Evolutionary conservation across 1,140 invertebrate genomes (phyloP).

Genomic region (Drosophila rhopaloa): DNA sequence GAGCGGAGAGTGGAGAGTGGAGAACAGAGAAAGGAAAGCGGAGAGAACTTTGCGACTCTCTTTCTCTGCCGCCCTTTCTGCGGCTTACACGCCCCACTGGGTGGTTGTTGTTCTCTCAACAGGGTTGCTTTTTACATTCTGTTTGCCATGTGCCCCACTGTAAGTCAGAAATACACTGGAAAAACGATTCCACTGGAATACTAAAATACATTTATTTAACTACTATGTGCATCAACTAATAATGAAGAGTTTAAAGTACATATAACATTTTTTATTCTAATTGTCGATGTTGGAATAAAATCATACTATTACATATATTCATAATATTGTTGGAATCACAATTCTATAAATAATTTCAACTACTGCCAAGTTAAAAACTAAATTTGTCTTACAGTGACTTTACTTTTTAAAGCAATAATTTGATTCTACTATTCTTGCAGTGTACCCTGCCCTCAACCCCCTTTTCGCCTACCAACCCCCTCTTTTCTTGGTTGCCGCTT

Average conservation of each 20-base stretch:
- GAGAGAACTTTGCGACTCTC: constrained; percentile 11
- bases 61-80: constrained; percentile 25
- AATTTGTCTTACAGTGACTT: too few relatives aligned
- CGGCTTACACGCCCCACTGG: constrained; percentile 66
- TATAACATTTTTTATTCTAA: too few relatives aligned
- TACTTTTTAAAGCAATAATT: too few relatives aligned
- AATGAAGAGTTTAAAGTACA: neutral
- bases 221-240: neutral
- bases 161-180: constrained; percentile 16
- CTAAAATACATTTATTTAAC: too few relatives aligned
- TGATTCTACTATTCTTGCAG: constrained; percentile 1
- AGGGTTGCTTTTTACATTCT: constrained; percentile 68
- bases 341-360: too few relatives aligned
- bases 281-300: too few relatives aligned
- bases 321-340: too few relatives aligned
- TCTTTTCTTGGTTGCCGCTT: constrained; percentile 51
- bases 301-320: too few relatives aligned
- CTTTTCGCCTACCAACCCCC: constrained; percentile 21
- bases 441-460: constrained; percentile 1
- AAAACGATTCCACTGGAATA: neutral
- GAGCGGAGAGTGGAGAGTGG: constrained; percentile 9
- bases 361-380: too few relatives aligned
- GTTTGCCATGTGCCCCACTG: constrained; percentile 65
- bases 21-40: neutral
- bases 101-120: constrained; percentile 58